Base-by-base conservation (phyloP, 2,888 invertebrate genomes). In the Sminthurides aquaticus region DNA sequence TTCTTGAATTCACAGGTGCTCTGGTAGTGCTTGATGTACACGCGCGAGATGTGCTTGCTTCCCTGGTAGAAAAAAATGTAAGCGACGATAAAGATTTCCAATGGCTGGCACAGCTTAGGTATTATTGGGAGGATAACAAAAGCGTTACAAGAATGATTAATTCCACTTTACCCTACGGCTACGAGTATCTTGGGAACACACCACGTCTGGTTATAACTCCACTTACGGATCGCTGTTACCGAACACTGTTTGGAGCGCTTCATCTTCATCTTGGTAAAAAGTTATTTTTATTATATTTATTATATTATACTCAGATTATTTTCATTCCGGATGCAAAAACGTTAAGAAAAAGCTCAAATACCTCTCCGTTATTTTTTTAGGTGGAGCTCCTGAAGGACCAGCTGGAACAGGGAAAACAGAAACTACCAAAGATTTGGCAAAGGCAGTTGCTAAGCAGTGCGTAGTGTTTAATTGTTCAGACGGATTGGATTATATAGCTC, bases 381-480 rank as follows among this genome's bases (percentile, higher is more conserved):
- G 63, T 60, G 43, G 43, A 5, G 43, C 43, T 57, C 62, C 62
- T 28, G 65, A 67, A 78, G 90, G 90, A 5, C 90, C 90, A 0
- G 89, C 90, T 0, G 90, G 90, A 28, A 89, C 86, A 69, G 93
- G 93, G 2, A 93, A 93, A 79, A 93, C 93, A 0, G 93, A 93
- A 79, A 93, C 93, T 0, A 92, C 91, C 0, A 96, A 96, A 80
- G 96, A 96, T 82, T 82, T 96, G 75, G 95, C 96, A 0, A 96
- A 96, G 79, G 94, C 95, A 0, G 87, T 96, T 1, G 96, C 95
- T 0, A 95, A 95, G 74, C 95, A 95, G 79, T 96, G 95, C 79
- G 91, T 96, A 1, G 93, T 34, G 15, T 96, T 96, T 79, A 96
- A 96, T 80, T 96, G 96, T 76, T 95, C 95, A 0, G 94, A 95